Evolutionary conservation across 2,888 invertebrate genomes (phyloP), one percentile per base, ranked within the genome.

Genomic region (Ashinkailepas kermadecensis): DNA sequence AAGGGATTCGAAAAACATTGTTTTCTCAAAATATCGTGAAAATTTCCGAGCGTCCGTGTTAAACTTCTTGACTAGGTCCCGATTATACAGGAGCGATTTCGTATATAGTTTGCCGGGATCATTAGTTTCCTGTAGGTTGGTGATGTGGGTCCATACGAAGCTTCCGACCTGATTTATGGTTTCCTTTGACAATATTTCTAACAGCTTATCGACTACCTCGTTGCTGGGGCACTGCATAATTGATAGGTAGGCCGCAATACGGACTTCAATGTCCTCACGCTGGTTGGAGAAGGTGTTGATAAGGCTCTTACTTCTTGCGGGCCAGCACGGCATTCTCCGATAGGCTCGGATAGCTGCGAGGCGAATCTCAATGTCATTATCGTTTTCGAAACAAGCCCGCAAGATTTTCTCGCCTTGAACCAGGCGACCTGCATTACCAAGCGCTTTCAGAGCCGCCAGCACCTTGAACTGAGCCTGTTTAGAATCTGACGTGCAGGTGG

Each of bases 61-160:
- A 87, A 95, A 97, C 86, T 95, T 95, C 39, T 93, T 91, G 54
- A 92, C 90, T 0, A 97, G 88, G 83, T 92, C 91, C 83, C 92
- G 92, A 84, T 96, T 95, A 0, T 94, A 92, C 3, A 98, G 89
- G 23, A 98, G 89, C 81, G 93, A 93, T 86, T 95, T 95, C 78
- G 96, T 92, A 86, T 94, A 94, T 65, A 95, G 92, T 83, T 94
- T 92, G 70, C 93, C 93, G 0, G 96, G 96, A 25, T 85, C 85
- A 56, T 87, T 87, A 0, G 96, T 95, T 85, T 94, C 93, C 83
- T 94, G 92, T 67, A 96, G 88, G 88, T 97, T 97, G 85, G 92
- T 93, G 80, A 98, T 89, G 87, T 97, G 96, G 81, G 95, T 95
- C 96, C 96, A 97, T 7, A 98, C 94, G 88, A 95, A 98, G 9